Evolutionary conservation across 2,797 vertebrate genomes (phyloP), one percentile per base, ranked within the genome.

Genomic region (Falco concolor): DNA sequence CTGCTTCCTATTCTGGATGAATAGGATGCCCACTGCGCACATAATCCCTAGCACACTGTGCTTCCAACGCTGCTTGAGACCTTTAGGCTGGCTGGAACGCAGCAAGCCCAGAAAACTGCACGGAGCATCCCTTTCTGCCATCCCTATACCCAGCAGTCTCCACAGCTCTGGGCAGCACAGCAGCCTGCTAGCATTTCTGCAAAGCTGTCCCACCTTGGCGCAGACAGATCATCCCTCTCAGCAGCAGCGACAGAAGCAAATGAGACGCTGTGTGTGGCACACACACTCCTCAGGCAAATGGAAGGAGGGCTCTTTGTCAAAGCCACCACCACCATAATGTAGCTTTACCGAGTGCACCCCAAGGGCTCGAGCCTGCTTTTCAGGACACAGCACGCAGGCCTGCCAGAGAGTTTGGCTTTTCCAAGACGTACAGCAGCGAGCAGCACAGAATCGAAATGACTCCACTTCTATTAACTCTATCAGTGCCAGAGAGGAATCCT

Each of bases 391-490:
- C 74, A 77, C 0, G 0, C 32, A 84, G 74, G 82, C 73, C 77
- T 93, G 70, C 73, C 92, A 81, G 65, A 64, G 70, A 7, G 0
- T 72, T 92, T 40, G 44, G 81, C 82, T 94, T 87, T 90, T 94
- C 88, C 92, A 90, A 95, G 91, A 61, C 72, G 83, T 77, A 87
- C 8, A 95, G 84, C 67, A 84, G 49, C 0, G 1, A 93, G 81
- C n/a, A 74, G 86, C 74, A 77, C 11, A 90, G 89, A 89, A 95
- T 63, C 13, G 8, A 87, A 95, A 93, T 70, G 42, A 87, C 70
- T 93, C 45, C 30, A 10, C 88, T 94, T 79, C 77, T 52, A 5
- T 87, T 97, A 96, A 96, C 94, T 72, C 84, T 80, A 42, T 7
- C 68, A 61, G 60, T 11, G 27, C 75, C 86, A 94, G 68, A 80